These are phyloP conservation scores for Sepioteuthis lessoniana DNA, from an alignment of 2,888 invertebrate genomes.

Conservation along the genomic window DNA sequence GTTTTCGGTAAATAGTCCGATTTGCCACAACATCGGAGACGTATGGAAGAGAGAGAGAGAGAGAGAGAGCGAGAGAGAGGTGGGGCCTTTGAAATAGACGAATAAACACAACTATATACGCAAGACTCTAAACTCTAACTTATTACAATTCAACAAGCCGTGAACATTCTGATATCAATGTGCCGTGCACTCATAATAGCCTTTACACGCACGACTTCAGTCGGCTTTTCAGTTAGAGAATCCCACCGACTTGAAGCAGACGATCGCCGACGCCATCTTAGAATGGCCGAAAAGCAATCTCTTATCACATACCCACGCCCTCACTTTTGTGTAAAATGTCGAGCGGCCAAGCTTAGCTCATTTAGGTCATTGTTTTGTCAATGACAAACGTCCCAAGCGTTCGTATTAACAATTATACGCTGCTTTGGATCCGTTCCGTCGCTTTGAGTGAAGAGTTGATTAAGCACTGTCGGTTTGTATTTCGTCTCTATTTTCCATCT, in stretches of 20 bases:
- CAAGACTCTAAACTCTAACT: not conserved
- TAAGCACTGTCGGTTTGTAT: not conserved
- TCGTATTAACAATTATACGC: conserved; percentile 33
- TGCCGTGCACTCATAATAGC: not conserved
- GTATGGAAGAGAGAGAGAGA: not conserved
- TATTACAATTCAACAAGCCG: conserved; percentile 6
- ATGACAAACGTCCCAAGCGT: not conserved
- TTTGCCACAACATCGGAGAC: conserved; percentile 33
- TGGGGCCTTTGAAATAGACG: not conserved
- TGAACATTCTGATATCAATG: not conserved
- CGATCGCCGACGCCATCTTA: not conserved
- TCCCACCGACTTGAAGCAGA: not conserved
- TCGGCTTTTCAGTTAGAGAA: too few relatives aligned
- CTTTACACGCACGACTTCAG: not conserved
- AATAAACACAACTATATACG: not conserved
- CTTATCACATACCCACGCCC: not conserved
- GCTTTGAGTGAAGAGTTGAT: not conserved
- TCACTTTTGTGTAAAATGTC: not conserved
- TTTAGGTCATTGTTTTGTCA: not conserved
- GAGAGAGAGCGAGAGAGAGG: not conserved
- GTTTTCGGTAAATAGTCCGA: not conserved
- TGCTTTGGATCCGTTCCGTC: not conserved
- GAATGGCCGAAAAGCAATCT: not conserved
- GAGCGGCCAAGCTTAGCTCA: not conserved
- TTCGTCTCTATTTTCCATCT: too few relatives aligned